Conservation (phyloP, 2,113 vertebrate species). For the Thunnus maccoyii region DNA sequence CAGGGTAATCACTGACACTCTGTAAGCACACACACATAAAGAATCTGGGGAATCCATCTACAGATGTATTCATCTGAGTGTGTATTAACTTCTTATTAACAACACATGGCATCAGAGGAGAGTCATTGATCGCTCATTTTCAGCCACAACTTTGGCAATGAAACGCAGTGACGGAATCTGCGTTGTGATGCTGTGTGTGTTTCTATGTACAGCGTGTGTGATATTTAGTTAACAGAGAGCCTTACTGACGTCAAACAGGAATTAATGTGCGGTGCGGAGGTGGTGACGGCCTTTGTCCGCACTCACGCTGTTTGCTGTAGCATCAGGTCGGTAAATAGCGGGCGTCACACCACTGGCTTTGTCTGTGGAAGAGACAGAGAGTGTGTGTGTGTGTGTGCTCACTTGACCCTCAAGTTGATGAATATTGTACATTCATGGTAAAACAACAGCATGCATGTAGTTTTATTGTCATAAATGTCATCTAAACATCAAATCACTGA, state of each 20-base stretch:
- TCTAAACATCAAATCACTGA: not conserved
- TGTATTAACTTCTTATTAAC: constrained; percentile 69
- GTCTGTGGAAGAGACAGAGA: constrained; percentile 3
- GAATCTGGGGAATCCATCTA: constrained; percentile 49
- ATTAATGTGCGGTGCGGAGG: constrained; percentile 24
- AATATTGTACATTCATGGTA: not conserved
- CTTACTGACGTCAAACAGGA: not conserved
- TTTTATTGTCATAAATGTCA: not conserved
- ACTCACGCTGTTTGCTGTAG: constrained; percentile 41
- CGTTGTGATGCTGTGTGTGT: not conserved
- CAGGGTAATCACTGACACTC: constrained; percentile 65
- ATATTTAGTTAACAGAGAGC: constrained; percentile 34
- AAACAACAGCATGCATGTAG: not conserved
- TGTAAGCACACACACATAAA: constrained; percentile 29
- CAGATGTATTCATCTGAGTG: constrained; percentile 60
- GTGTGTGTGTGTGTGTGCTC: not conserved
- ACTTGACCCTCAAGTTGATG: not conserved
- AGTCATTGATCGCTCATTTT: constrained; percentile 17
- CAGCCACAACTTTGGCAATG: not conserved
- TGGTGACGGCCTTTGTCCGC: constrained; percentile 43
- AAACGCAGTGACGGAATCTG: constrained; percentile 27
- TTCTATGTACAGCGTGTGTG: constrained; percentile 6
- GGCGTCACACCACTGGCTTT: constrained; percentile 9
- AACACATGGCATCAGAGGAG: constrained; percentile 70
- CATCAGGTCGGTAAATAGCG: constrained; percentile 54